Base-by-base conservation (phyloP, 2,797 vertebrate species). In the Nannoperca australis region DNA sequence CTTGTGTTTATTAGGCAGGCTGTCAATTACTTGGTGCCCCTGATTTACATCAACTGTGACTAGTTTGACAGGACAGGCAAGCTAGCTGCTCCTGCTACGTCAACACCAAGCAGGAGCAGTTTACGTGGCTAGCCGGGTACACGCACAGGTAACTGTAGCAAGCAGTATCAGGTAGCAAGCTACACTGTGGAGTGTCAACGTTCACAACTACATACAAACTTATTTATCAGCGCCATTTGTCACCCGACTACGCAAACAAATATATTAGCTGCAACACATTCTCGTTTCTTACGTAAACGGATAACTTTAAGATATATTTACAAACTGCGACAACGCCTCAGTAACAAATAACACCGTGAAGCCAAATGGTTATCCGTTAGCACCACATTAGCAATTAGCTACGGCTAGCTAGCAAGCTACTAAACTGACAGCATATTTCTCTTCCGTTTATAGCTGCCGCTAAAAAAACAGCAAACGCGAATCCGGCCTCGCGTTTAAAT, bases 91-190 rank as follows among this genome's bases (percentile, higher is more conserved):
- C 42, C 76, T 84, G 88, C 90, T 90, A 91, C 92, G 91, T 93
- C 91, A 89, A 92, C 92, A 87, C 73, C 66, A 49, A 59, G 62
- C 78, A 71, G 82, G 65, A 73, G 70, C 81, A 67, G 91, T 83
- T 87, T 93, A 94, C 93, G 93, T 93, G 92, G 93, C 93, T 93
- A 91, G 79, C 88, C 38, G 73, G 30, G 50, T 24, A 64, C 72
- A 64, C 72, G 70, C 69, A 59, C 82, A 89, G 85, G 79, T 87
- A 90, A 81, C 82, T 38, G 1, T 44, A 15, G 42, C 42, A 15
- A 64, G 54, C 64, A 47, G 59, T n/a, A 74, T 56, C 85, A 82
- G 75, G 77, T 85, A 79, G 60, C 49, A 49, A 53, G 20, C 65
- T 40, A 49, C 71, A 18, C 72, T 32, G 45, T 17, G 3, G 7